Base-by-base conservation (phyloP, 1,140 invertebrate genomes). In the Drosophila grimshawi region DNA sequence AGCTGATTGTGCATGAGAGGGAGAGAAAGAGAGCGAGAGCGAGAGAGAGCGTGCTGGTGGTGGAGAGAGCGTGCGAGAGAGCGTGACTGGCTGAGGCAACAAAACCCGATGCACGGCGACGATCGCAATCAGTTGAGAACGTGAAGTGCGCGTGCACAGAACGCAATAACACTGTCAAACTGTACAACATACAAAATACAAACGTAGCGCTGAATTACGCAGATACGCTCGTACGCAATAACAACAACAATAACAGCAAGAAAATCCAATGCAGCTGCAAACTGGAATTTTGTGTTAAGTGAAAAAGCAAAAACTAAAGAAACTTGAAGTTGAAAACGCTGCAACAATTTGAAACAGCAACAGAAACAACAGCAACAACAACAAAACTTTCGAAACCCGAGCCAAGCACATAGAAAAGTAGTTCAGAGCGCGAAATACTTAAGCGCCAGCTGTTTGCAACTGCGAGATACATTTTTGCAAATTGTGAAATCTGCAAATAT, bases 91-190 rank as follows among this genome's bases (percentile, higher is more conserved):
- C 32, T 19, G 52, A 67, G 67, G 39, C 76, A 86, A 88, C 83
- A 86, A 86, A 88, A 88, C 77, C 43, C 80, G 80, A 70, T 89
- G 85, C 80, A 78, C 56, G 59, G 19, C 32, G 43, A 48, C 80
- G 83, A 88, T 88, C 83, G 73, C 85, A 80, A 70, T 88, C 83
- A 88, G 85, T 88, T 67, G 83, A 86, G 71, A 81, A 86, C 82
- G 78, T 71, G 81, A 76, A 80, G 70, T 78, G 80, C 81, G 81
- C 80, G 80, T 66, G 80, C 52, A 74, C 66, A 81, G 71, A 80
- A 60, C 80, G 27, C 30, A 76, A 41, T 51, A 35, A 35, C 52
- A 52, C 52, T 52, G 37, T n/a, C 3, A 35, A 29, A 55, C 5
- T 33, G 27, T 30, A 57, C 30, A 55, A 33, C 19, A 69, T 60